Conservation (phyloP, 2,113 vertebrate species). For the Noturus placidus region DNA sequence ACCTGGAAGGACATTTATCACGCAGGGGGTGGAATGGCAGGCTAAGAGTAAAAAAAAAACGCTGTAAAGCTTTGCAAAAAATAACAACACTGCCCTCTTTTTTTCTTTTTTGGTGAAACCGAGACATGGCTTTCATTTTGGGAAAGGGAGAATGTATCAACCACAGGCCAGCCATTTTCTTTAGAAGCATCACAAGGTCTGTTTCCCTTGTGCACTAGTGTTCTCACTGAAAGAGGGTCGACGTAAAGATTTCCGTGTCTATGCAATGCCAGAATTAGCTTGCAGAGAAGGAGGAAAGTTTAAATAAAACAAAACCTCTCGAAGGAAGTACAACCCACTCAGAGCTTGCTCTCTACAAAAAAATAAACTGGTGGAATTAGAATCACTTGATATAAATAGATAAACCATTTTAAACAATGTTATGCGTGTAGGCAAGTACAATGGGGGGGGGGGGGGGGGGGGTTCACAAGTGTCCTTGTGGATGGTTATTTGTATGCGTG, state of each 20-base stretch:
- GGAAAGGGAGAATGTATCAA: conserved; percentile 5
- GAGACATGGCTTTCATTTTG: conserved; percentile 19
- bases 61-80: not conserved
- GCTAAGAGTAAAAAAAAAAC: not conserved
- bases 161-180: conserved; percentile 21
- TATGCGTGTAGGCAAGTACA: not conserved
- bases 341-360: not conserved
- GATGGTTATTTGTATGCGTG: not conserved
- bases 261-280: not conserved
- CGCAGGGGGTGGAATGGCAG: too few species aligned
- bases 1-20: not conserved
- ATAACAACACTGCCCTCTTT: not conserved
- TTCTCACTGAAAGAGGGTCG: not conserved
- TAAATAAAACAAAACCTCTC: not conserved
- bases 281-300: not conserved
- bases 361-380: not conserved
- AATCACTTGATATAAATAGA: conserved; percentile 12
- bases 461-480: not conserved
- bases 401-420: not conserved
- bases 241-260: not conserved
- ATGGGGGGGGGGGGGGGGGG: too few species aligned
- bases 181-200: not conserved
- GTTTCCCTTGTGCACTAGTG: not conserved
- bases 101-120: not conserved
- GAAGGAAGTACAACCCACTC: conserved; percentile 7